Evolutionary conservation across 1,140 invertebrate species (phyloP).

Genomic region (Drosophila leontia): DNA sequence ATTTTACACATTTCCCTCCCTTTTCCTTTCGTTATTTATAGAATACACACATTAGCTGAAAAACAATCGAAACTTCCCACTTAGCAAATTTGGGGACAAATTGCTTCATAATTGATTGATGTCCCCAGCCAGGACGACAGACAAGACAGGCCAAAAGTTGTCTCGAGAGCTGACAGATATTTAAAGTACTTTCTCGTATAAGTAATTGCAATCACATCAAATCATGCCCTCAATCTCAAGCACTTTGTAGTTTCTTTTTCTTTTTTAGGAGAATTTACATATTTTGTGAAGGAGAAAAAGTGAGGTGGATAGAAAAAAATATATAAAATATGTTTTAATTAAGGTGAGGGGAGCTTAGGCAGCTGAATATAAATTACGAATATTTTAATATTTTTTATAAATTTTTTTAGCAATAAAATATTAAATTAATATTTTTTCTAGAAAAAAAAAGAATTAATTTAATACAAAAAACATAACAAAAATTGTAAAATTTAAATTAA

Average conservation of each 20-base stretch:
- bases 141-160: conserved; percentile 20
- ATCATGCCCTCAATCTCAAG: neutral
- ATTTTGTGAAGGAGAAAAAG: neutral
- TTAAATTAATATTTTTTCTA: too few species aligned
- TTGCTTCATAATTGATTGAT: conserved; percentile 83
- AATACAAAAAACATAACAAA: neutral
- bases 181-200: conserved; percentile 14
- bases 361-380: too few species aligned
- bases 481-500: neutral
- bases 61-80: conserved; percentile 67
- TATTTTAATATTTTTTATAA: too few species aligned
- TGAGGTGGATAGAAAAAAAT: neutral
- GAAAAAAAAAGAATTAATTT: too few species aligned
- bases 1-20: conserved; percentile 21
- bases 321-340: too few species aligned
- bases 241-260: conserved; percentile 26
- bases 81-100: conserved; percentile 61
- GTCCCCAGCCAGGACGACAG: conserved; percentile 24
- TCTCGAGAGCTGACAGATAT: conserved; percentile 21
- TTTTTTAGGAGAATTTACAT: neutral
- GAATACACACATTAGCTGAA: conserved; percentile 74
- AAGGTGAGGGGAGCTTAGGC: too few species aligned
- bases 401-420: too few species aligned
- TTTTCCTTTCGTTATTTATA: conserved; percentile 66
- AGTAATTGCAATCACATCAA: conserved; percentile 41